Evolutionary conservation across 2,797 vertebrate genomes (phyloP).

Genomic region (Eulemur rubriventer): DNA sequence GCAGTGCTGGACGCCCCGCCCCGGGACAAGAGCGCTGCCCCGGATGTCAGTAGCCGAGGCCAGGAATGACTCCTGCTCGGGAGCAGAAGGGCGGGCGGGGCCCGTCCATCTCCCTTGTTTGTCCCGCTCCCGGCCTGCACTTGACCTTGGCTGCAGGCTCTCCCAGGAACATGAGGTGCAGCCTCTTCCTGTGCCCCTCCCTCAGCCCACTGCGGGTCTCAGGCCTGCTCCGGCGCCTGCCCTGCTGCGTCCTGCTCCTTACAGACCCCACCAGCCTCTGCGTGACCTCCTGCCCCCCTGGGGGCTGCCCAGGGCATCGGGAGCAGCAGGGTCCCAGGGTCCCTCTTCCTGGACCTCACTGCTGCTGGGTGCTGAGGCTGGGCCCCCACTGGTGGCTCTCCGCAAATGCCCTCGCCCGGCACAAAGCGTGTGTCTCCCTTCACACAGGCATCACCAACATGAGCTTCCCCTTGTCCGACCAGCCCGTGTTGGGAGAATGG

Average conservation of each 20-base stretch:
- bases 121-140: background rate
- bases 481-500: slow-evolving; percentile 96
- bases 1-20: accelerated
- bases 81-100: too few species aligned
- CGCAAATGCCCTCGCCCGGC: accelerated
- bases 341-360: background rate
- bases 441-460: slow-evolving; percentile 92
- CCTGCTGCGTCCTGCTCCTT: background rate
- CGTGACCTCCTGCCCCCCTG: background rate
- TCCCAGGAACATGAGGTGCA: background rate
- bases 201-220: background rate
- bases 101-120: background rate
- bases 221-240: too few species aligned
- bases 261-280: background rate
- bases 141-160: background rate
- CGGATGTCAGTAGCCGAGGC: background rate
- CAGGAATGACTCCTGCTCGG: background rate
- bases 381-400: background rate
- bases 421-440: background rate
- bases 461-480: slow-evolving; percentile 96
- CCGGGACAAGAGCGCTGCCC: accelerated
- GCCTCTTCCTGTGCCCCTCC: too few species aligned
- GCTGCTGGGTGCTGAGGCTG: accelerated
- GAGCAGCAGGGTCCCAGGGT: background rate
- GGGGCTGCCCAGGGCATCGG: background rate